Conservation (phyloP, 2,888 invertebrate genomes). For the Apodemia duryi region DNA sequence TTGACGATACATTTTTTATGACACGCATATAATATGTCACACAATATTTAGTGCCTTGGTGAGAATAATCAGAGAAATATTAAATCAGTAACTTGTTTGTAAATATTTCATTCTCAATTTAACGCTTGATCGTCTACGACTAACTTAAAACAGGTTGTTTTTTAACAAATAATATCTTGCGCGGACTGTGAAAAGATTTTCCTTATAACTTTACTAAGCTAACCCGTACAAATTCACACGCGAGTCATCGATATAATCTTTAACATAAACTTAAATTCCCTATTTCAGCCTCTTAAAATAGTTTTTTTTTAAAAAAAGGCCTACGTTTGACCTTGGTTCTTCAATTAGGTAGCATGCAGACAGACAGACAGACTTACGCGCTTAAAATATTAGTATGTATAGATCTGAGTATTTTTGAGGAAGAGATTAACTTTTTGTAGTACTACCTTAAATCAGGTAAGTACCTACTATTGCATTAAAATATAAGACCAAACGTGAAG, state of each 20-base stretch:
- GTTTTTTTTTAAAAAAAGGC: too few relatives aligned
- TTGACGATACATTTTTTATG: constrained; percentile 73
- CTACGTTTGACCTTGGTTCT: too few relatives aligned
- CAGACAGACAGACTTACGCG: too few relatives aligned
- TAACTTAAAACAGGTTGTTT: not conserved
- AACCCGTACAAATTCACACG: too few relatives aligned
- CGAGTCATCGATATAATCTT: too few relatives aligned
- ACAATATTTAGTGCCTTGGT: constrained; percentile 40
- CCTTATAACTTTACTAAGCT: not conserved
- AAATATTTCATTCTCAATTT: not conserved
- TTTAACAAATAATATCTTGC: not conserved
- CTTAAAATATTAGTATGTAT: too few relatives aligned
- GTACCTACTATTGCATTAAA: too few relatives aligned
- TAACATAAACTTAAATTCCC: too few relatives aligned
- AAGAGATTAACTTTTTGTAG: too few relatives aligned
- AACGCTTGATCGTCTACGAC: not conserved
- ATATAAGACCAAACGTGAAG: not conserved
- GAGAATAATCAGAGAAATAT: constrained; percentile 15
- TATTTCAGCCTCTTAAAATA: too few relatives aligned
- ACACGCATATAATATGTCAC: constrained; percentile 55
- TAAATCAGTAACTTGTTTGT: constrained; percentile 11
- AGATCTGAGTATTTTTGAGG: not conserved
- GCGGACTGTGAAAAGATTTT: not conserved
- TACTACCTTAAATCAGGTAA: too few relatives aligned
- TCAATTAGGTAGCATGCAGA: too few relatives aligned